Evolutionary conservation across 2,113 vertebrate species (phyloP).

Genomic region (Ceyx margarethae): DNA sequence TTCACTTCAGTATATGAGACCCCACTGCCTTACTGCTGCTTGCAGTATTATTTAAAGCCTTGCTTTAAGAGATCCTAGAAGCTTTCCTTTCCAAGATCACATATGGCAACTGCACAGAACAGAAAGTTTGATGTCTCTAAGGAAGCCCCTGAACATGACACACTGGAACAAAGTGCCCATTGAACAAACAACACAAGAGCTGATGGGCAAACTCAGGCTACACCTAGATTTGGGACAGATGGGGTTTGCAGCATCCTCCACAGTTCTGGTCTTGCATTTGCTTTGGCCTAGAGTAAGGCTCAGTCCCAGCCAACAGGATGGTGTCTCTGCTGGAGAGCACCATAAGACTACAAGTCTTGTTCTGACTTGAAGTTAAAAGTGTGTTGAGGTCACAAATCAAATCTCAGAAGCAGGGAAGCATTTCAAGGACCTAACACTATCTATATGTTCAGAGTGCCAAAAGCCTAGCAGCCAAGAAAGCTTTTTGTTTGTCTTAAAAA

Average conservation of each 20-base stretch:
- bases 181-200: background rate
- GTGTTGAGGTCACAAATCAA: background rate
- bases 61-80: background rate
- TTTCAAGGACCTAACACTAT: background rate
- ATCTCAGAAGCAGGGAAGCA: rapidly evolving
- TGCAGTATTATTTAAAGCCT: background rate
- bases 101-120: background rate
- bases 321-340: background rate
- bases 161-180: background rate
- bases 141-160: background rate
- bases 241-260: background rate
- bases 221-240: background rate
- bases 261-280: background rate
- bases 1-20: background rate
- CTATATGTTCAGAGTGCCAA: background rate
- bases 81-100: background rate
- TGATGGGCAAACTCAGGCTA: rapidly evolving
- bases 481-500: background rate
- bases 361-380: background rate
- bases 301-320: background rate
- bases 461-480: background rate
- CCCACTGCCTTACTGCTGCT: background rate
- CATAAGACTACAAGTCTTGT: background rate
- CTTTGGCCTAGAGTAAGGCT: background rate
- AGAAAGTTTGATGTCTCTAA: background rate